Conservation (phyloP, 2,113 vertebrate species). For the Passer domesticus region DNA sequence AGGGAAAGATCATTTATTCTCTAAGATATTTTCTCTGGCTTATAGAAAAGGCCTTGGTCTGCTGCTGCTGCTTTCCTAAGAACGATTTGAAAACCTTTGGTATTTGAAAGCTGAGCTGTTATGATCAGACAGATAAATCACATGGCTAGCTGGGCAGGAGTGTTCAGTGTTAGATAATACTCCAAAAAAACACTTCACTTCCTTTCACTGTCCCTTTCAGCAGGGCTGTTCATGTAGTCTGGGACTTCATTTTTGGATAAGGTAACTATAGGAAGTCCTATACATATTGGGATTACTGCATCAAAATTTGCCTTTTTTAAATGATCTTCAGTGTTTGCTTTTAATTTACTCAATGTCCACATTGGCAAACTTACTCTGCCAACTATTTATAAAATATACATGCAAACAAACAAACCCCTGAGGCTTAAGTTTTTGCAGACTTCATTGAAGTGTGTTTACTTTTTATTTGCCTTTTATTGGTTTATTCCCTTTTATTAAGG, state of each 20-base stretch:
- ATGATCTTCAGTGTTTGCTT: background rate
- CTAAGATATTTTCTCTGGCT: background rate
- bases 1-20: background rate
- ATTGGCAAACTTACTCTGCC: background rate
- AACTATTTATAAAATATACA: conserved; percentile 19
- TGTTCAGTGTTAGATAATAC: background rate
- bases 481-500: background rate
- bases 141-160: background rate
- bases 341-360: background rate
- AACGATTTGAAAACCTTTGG: background rate
- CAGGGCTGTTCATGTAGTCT: background rate
- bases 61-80: background rate
- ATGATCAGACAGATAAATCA: background rate
- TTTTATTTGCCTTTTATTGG: background rate
- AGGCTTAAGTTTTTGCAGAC: background rate
- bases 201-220: background rate
- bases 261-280: background rate
- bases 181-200: background rate
- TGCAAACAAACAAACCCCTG: background rate
- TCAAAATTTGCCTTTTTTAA: background rate
- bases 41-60: background rate
- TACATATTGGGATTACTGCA: background rate
- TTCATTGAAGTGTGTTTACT: background rate
- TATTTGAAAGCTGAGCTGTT: background rate
- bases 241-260: background rate